These are phyloP conservation scores for Heliothis virescens DNA, from an alignment of 1,140 invertebrate genomes.

Conservation along the genomic window DNA sequence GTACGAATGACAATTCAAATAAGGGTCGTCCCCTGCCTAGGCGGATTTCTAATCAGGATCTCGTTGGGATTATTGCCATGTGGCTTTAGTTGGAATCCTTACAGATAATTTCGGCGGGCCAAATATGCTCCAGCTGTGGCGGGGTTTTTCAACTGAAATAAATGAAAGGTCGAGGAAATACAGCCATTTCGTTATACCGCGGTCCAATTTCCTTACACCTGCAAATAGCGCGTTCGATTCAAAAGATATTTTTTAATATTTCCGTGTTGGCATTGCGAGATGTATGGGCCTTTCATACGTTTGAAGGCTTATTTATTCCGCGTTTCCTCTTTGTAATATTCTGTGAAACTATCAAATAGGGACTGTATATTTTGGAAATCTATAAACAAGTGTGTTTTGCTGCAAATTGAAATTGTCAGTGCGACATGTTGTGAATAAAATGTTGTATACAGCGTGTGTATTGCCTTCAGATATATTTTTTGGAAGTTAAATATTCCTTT, in stretches of 20 bases:
- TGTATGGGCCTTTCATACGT: conserved; percentile 43
- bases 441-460: conserved; percentile 2
- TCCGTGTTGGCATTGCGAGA: conserved; percentile 36
- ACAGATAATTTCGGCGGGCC: conserved; percentile 43
- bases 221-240: conserved; percentile 45
- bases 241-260: conserved; percentile 51
- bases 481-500: conserved; percentile 38
- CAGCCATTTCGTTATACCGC: conserved; percentile 44
- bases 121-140: conserved; percentile 46
- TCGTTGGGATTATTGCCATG: conserved; percentile 49
- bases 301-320: conserved; percentile 50
- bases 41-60: conserved; percentile 52
- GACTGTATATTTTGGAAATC: conserved; percentile 26
- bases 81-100: conserved; percentile 46
- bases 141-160: conserved; percentile 48
- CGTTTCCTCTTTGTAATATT: conserved; percentile 28
- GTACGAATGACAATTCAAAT: conserved; percentile 51
- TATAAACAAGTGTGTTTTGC: conserved; percentile 29
- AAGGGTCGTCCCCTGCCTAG: conserved; percentile 43
- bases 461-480: conserved; percentile 9
- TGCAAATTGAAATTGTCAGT: conserved; percentile 39
- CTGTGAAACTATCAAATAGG: conserved; percentile 35
- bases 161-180: conserved; percentile 56
- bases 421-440: conserved; percentile 13
- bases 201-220: conserved; percentile 50